These are phyloP conservation scores for Unio pictorum DNA, from an alignment of 2,888 invertebrate genomes.

Conservation along the genomic window DNA sequence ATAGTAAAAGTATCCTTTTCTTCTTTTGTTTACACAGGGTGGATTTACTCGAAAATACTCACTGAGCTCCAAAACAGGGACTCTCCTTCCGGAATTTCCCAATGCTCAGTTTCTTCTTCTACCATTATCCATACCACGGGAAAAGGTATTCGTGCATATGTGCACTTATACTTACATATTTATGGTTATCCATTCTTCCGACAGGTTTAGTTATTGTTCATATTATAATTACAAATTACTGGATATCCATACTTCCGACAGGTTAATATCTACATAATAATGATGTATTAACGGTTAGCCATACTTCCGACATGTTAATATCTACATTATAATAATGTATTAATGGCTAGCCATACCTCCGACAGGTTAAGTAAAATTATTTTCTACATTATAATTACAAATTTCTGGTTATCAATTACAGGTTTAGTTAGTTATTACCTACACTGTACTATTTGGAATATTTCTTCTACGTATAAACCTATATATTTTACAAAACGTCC, in stretches of 20 bases:
- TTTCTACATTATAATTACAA: too few relatives aligned
- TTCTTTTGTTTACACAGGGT: slow-evolving; percentile 45
- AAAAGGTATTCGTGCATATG: slow-evolving; percentile 56
- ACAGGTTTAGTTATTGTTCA: too few relatives aligned
- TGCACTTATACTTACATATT: not conserved
- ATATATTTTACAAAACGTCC: not conserved
- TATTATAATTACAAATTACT: too few relatives aligned
- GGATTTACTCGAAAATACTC: slow-evolving; percentile 69
- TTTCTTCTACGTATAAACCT: not conserved
- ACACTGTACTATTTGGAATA: not conserved
- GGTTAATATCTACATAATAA: not conserved
- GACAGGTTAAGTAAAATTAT: too few relatives aligned
- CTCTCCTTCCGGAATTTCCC: slow-evolving; percentile 69
- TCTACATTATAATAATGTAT: too few relatives aligned
- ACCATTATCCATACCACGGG: slow-evolving; percentile 54
- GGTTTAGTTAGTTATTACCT: not conserved
- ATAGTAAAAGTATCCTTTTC: not conserved
- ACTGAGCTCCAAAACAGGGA: slow-evolving; percentile 69
- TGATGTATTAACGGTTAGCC: too few relatives aligned
- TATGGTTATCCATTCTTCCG: too few relatives aligned
- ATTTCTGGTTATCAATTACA: too few relatives aligned
- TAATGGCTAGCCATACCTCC: too few relatives aligned
- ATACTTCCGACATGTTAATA: too few relatives aligned
- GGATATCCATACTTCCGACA: too few relatives aligned
- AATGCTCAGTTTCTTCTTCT: slow-evolving; percentile 63